phyloP scores from a whole-genome alignment of 2,797 vertebrate species.

The Anniella stebbinsi region DNA sequence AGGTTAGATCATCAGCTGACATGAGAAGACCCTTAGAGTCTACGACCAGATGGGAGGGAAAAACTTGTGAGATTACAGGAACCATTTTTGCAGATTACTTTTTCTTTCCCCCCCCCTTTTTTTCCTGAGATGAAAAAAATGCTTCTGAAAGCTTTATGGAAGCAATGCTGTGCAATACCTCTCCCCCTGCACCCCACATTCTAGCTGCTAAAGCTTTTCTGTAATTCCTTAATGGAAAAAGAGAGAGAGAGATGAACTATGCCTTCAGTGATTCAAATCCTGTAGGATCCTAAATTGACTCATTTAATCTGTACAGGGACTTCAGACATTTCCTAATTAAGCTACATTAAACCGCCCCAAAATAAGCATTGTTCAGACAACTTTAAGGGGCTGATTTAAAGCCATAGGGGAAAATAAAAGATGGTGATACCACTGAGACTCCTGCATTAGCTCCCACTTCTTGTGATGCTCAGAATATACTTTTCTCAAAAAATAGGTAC shows the following conservation, averaged over 20 bases:
- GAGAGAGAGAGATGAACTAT: constrained; percentile 16
- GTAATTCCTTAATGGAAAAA: constrained; percentile 47
- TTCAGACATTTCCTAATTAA: constrained; percentile 82
- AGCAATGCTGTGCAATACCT: constrained; percentile 2
- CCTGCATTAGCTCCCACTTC: too few species aligned
- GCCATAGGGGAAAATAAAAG: not conserved
- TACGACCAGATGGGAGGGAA: not conserved
- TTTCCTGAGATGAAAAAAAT: not conserved
- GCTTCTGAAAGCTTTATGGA: constrained; percentile 12
- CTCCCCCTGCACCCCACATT: not conserved
- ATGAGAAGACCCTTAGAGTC: too few species aligned
- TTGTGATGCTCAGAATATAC: not conserved
- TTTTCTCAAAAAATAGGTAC: not conserved
- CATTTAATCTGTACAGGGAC: constrained; percentile 78
- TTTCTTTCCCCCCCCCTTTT: fast-evolving
- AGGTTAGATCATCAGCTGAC: not conserved
- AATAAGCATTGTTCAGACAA: constrained; percentile 77
- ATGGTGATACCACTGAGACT: not conserved
- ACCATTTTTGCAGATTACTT: not conserved
- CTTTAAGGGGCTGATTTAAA: constrained; percentile 77
- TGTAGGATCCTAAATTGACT: constrained; percentile 77
- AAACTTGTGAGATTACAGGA: fast-evolving
- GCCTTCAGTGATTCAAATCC: constrained; percentile 68
- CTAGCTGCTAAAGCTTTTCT: constrained; percentile 42
- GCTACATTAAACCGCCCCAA: constrained; percentile 77